Percentiles rank a stretch among this genome's conserved stretches.
Conservation (phyloP, 2,888 invertebrate species). For the Apamea crenata region DNA sequence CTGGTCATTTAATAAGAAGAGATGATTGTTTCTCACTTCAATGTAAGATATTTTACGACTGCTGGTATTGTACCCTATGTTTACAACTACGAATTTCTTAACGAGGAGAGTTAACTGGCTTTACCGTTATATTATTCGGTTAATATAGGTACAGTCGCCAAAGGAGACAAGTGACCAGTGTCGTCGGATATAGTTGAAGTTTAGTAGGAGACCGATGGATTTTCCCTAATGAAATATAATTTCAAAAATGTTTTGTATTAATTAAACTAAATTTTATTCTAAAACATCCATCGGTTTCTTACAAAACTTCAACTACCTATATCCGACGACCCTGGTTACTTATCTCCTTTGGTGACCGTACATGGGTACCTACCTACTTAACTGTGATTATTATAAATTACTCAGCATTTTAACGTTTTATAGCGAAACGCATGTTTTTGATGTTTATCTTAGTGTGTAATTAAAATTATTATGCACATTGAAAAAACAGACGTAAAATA, state of each 20-base stretch:
- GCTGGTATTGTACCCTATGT: not conserved
- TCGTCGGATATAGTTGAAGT: no score
- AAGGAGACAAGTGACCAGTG: no score
- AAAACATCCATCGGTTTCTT: no score
- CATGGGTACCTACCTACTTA: not conserved
- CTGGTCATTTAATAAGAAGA: not conserved
- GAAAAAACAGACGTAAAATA: not conserved
- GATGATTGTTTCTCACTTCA: no score
- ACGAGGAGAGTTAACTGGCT: not conserved
- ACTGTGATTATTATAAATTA: slow-evolving; percentile 19
- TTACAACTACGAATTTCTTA: slow-evolving; percentile 8
- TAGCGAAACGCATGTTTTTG: slow-evolving; percentile 19
- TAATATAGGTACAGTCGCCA: not conserved
- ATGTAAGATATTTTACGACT: not conserved
- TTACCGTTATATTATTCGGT: not conserved
- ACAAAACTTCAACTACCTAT: no score
- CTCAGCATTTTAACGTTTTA: slow-evolving; percentile 5
- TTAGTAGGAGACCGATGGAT: no score
- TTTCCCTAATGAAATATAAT: no score
- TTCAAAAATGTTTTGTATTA: no score
- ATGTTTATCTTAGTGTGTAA: slow-evolving; percentile 24
- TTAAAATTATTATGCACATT: not conserved
- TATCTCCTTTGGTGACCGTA: not conserved
- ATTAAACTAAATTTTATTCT: no score
- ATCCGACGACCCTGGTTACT: no score